Percentiles rank a stretch among this genome's conserved stretches.
These are phyloP conservation scores for Formicarius rufipectus DNA, from an alignment of 2,113 vertebrate genomes.

Conservation along the genomic window DNA sequence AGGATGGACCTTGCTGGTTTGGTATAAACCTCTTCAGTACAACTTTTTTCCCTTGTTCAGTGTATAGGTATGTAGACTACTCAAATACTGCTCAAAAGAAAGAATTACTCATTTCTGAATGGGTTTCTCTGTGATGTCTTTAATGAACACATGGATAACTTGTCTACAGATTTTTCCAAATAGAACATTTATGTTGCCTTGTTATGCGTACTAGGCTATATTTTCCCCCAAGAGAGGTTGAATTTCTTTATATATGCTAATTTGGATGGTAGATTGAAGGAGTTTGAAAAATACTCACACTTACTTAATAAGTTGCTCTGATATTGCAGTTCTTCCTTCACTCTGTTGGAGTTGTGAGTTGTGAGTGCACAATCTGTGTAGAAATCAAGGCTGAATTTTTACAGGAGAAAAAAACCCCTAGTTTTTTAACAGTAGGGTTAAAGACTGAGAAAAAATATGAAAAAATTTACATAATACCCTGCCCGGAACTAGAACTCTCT, in stretches of 20 bases:
- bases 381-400: not conserved
- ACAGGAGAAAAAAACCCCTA: not conserved
- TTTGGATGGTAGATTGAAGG: not conserved
- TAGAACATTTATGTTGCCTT: not conserved
- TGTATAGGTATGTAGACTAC: not conserved
- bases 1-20: not conserved
- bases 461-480: not conserved
- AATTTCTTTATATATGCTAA: not conserved
- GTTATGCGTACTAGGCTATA: not conserved
- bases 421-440: not conserved
- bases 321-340: not conserved
- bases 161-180: not conserved
- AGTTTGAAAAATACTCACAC: not conserved
- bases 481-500: not conserved
- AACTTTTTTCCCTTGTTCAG: not conserved
- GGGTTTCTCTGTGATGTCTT: not conserved
- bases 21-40: not conserved
- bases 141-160: not conserved
- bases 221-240: not conserved
- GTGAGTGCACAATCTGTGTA: not conserved
- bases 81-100: not conserved
- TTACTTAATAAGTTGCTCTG: not conserved
- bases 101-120: not conserved
- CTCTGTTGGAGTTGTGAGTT: not conserved
- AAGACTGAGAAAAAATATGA: not conserved